Base-by-base conservation (phyloP, 2,797 vertebrate genomes). In the Trachops cirrhosus region DNA sequence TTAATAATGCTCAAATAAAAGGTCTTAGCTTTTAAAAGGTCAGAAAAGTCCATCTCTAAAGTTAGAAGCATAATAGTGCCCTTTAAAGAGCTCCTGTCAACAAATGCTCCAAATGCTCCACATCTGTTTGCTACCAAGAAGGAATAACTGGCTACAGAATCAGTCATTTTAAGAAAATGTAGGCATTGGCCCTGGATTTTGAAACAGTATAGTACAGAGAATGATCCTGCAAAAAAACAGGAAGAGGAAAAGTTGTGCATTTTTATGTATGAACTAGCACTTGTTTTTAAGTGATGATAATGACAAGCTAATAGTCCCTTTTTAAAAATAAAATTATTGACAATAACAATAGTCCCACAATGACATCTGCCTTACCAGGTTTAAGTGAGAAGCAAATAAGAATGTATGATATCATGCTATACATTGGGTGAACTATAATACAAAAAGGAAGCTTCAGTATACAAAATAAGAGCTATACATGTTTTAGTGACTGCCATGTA, bases 41-140 rank as follows among this genome's bases (percentile, higher is more conserved):
- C 95, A 94, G 85, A 92, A 95, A 97, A 97, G 22, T 50, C 54
- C 90, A 52, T 75, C 83, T 97, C 75, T 90, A 83, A 96, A 97
- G 93, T 77, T 9, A 94, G 39, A 80, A 91, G 78, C 62, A 52
- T 95, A 96, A 94, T 87, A 95, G 67, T 96, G 86, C 24, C 74
- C 5, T 95, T 96, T 96, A 94, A 94, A 29, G 44, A 95, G 78
- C n/a, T 91, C 44, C 82, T 94, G 86, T 97, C 34, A 95, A 97
- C 57, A 97, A 97, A 79, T 92, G 39, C 14, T 32, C 39, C 57
- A 97, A 97, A 79, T 92, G 39, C 14, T 32, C 39, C 68, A 37
- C 68, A 89, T 95, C n/a, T 85, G 37, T 93, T 94, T 88, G n/a
- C 41, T 67, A 89, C 73, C 86, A 85, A 73, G 39, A 75, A 95